Percentiles rank a stretch among this genome's conserved stretches.
These are phyloP conservation scores for Tychaedon coryphoeus DNA, from an alignment of 2,113 vertebrate species.

Conservation along the genomic window DNA sequence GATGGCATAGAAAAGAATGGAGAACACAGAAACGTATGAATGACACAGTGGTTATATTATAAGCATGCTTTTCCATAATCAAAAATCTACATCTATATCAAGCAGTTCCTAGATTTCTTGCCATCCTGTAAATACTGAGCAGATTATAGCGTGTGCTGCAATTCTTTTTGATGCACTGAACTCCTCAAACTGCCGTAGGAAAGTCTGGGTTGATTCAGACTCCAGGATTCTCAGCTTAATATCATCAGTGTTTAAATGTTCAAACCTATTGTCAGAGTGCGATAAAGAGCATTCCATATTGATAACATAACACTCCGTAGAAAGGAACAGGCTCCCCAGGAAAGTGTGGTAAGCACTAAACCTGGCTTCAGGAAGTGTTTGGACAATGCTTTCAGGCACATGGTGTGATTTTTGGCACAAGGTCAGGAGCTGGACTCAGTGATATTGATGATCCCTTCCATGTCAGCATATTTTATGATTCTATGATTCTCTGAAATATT, in stretches of 20 bases:
- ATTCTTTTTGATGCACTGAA: background rate
- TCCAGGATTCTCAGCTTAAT: background rate
- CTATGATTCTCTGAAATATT: background rate
- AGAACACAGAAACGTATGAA: background rate
- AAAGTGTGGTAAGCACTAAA: background rate
- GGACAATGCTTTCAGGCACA: background rate
- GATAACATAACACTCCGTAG: background rate
- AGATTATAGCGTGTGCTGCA: background rate
- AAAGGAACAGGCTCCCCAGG: background rate
- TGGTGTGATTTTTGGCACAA: background rate
- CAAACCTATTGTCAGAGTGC: background rate
- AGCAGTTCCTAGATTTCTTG: background rate
- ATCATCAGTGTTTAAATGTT: background rate
- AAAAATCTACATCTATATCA: background rate
- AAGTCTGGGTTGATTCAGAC: background rate
- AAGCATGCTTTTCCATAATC: background rate
- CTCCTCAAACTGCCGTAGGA: background rate
- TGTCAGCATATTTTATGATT: background rate
- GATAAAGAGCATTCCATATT: background rate
- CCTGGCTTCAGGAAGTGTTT: background rate
- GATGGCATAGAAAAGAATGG: background rate
- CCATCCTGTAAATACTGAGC: background rate
- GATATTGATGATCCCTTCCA: background rate
- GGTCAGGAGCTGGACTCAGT: background rate
- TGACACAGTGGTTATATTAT: background rate